These are phyloP conservation scores for Willisornis vidua DNA, from an alignment of 2,113 vertebrate species.

Conservation along the genomic window DNA sequence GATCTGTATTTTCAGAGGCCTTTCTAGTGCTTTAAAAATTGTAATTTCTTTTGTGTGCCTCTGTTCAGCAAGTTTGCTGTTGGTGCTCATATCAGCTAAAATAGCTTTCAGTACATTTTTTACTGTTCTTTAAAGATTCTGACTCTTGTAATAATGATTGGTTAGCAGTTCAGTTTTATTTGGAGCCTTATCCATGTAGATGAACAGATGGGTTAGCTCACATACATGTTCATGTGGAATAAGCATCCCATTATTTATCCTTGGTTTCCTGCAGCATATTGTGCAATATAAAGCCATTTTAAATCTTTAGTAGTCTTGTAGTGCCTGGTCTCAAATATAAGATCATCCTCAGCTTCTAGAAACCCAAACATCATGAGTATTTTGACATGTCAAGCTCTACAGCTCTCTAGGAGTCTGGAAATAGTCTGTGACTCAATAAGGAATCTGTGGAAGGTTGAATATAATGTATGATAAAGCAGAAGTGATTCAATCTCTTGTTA, in stretches of 20 bases:
- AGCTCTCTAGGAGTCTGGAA: not conserved
- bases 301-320: not conserved
- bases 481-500: not conserved
- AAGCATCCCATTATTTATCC: not conserved
- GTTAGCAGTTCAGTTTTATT: not conserved
- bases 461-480: not conserved
- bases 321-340: not conserved
- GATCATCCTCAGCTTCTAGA: not conserved
- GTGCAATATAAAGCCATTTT: not conserved
- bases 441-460: not conserved
- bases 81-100: not conserved
- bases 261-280: conserved; percentile 4
- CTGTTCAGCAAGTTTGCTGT: not conserved
- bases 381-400: not conserved
- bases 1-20: not conserved
- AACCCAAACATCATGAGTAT: not conserved
- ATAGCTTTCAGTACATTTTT: not conserved
- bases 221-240: not conserved
- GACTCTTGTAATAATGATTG: not conserved
- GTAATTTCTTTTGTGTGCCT: not conserved
- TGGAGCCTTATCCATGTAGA: not conserved
- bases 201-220: not conserved
- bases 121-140: not conserved
- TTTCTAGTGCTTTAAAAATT: not conserved
- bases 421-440: not conserved